Evolutionary conservation across 1,140 invertebrate species (phyloP), one percentile per base, ranked within the genome.

Genomic region (Phocides pigmalion): DNA sequence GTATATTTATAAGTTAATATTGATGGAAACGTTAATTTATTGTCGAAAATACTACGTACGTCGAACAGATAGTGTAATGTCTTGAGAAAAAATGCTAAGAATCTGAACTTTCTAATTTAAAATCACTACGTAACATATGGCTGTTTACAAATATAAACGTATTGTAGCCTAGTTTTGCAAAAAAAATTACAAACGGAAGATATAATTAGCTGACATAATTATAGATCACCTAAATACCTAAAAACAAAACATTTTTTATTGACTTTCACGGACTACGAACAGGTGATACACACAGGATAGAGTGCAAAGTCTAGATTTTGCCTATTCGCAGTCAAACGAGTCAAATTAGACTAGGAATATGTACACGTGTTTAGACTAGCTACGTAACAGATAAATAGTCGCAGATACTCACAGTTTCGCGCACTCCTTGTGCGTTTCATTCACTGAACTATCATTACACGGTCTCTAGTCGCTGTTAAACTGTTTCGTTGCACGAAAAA

Each of bases 371-470:
- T 62, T 42, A 17, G 1, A 16, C 14, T 15, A 28, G 14, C 54
- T 59, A 75, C 69, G 74, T 66, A 75, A 70, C 59, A 69, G 28
- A 39, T 3, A 19, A 46, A 68, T 41, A 20, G 12, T 44, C 6
- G 5, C 28, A 50, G 68, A 63, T 80, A 88, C 87, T 90, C 51
- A 90, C 85, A 68, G 59, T 74, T 74, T 47, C 50, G 68, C 66
- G 74, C 71, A 76, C 59, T 78, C 73, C 49, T 62, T 20, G 72
- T 74, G 75, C 67, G 68, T 66, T 56, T 54, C 39, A 16, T 46
- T 74, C 68, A 74, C 68, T 62, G 12, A 53, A 54, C 68, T 68
- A 64, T 68, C 76, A 58, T 58, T 58, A 25, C 54, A 58, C 39
- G 54, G n/a, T 44, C 22, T 44, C 41, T 15, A 28, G 17, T 58